Conservation (phyloP, 2,888 invertebrate species). For the Euproctis similis region DNA sequence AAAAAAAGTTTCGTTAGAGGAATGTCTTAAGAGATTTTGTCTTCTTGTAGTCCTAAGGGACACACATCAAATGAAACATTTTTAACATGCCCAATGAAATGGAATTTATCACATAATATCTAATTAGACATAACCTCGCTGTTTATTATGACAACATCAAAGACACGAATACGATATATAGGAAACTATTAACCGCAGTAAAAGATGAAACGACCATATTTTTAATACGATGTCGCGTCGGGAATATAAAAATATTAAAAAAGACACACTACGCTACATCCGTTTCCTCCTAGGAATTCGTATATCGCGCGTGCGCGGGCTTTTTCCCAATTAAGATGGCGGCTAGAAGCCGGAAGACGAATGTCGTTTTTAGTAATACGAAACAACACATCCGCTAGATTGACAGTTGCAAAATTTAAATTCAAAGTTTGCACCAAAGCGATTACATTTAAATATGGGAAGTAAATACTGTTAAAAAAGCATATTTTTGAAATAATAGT, state of each 20-base stretch:
- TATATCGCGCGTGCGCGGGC: slow-evolving; percentile 30
- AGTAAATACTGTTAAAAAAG: too few species aligned
- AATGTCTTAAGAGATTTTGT: too few species aligned
- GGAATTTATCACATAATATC: slow-evolving; percentile 22
- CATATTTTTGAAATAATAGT: too few species aligned
- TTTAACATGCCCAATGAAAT: slow-evolving; percentile 11
- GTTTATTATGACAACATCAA: slow-evolving; percentile 45
- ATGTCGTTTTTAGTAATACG: slow-evolving; percentile 24
- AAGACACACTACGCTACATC: slow-evolving; percentile 61
- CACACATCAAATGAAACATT: too few species aligned
- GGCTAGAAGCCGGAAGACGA: slow-evolving; percentile 32
- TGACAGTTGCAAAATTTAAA: slow-evolving; percentile 31
- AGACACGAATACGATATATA: slow-evolving; percentile 36
- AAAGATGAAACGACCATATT: slow-evolving; percentile 62
- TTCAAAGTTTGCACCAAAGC: slow-evolving; percentile 15
- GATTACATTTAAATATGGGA: too few species aligned
- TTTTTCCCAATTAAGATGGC: slow-evolving; percentile 41
- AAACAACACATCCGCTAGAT: slow-evolving; percentile 22
- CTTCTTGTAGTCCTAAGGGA: too few species aligned
- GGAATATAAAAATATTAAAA: slow-evolving; percentile 66
- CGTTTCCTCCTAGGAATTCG: slow-evolving; percentile 59
- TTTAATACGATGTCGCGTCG: slow-evolving; percentile 53
- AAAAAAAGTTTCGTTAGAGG: too few species aligned
- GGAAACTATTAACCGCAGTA: slow-evolving; percentile 42
- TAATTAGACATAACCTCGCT: slow-evolving; percentile 25